Evolutionary conservation across 2,888 invertebrate genomes (phyloP).

Genomic region (Eupithecia inturbata): DNA sequence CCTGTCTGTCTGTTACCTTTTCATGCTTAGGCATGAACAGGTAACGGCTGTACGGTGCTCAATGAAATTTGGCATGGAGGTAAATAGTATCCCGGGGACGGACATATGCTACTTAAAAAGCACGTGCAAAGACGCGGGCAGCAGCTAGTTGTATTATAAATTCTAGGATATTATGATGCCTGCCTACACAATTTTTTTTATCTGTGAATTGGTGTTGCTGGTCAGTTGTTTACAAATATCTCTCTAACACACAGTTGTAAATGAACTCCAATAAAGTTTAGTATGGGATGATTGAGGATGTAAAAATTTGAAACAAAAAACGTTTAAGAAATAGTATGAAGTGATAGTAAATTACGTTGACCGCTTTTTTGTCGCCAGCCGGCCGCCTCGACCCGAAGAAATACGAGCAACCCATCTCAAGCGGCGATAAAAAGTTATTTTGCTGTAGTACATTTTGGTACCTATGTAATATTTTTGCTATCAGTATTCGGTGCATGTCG

Average conservation of each 20-base stretch:
- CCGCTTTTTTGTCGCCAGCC: constrained; percentile 23
- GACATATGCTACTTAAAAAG: no score
- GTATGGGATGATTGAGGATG: constrained; percentile 6
- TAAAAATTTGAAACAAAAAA: background rate
- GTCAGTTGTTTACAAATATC: background rate
- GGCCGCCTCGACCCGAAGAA: constrained; percentile 23
- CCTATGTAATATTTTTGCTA: constrained; percentile 54
- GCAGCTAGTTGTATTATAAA: background rate
- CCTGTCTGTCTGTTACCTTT: no score
- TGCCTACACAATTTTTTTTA: background rate
- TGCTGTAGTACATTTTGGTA: constrained; percentile 52
- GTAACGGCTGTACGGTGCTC: no score
- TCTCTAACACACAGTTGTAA: background rate
- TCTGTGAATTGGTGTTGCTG: background rate
- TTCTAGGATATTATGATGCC: background rate
- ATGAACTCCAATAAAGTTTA: constrained; percentile 8
- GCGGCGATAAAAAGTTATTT: constrained; percentile 47
- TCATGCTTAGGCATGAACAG: no score
- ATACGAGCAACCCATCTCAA: constrained; percentile 30
- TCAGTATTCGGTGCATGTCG: constrained; percentile 51
- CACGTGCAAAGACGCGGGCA: no score
- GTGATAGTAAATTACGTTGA: constrained; percentile 24
- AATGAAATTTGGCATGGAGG: no score
- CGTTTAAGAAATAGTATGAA: constrained; percentile 12
- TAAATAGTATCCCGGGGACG: no score